Percentiles rank a stretch among this genome's conserved stretches.
phyloP scores from a whole-genome alignment of 2,113 vertebrate genomes.

The Myotis brandtii region DNA sequence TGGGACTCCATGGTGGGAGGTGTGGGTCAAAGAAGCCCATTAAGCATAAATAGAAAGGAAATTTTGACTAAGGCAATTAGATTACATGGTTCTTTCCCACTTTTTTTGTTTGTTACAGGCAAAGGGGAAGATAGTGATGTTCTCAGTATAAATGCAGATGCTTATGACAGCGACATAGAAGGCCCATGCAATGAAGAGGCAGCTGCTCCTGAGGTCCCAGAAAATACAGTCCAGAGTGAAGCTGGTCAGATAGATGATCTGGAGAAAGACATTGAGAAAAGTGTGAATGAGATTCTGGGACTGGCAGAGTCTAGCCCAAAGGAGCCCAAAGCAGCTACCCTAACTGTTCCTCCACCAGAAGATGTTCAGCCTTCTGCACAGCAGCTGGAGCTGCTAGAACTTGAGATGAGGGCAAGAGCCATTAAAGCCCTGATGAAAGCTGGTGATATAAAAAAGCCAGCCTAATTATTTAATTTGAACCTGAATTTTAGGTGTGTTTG shows the following conservation, averaged over 20 bases:
- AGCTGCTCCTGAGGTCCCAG: constrained; percentile 75
- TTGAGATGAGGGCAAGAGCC: constrained; percentile 98
- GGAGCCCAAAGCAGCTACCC: constrained; percentile 74
- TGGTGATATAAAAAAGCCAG: constrained; percentile 90
- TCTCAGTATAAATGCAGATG: constrained; percentile 97
- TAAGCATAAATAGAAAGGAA: constrained; percentile 45
- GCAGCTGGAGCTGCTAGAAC: constrained; percentile 96
- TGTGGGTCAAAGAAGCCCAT: neutral
- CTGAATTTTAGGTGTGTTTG: constrained; percentile 70
- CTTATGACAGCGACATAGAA: constrained; percentile 98
- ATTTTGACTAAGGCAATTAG: constrained; percentile 36
- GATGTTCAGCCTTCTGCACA: constrained; percentile 93
- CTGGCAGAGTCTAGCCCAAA: constrained; percentile 84
- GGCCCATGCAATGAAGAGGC: constrained; percentile 91
- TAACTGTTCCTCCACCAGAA: constrained; percentile 74
- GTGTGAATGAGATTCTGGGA: constrained; percentile 96
- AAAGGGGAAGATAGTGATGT: constrained; percentile 96
- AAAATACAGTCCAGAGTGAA: constrained; percentile 74
- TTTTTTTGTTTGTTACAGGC: constrained; percentile 84
- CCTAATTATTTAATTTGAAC: constrained; percentile 63
- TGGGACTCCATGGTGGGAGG: constrained; percentile 55
- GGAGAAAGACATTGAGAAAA: constrained; percentile 96
- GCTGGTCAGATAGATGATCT: constrained; percentile 91
- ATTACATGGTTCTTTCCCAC: constrained; percentile 34
- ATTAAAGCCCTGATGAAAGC: constrained; percentile 99